phyloP scores from a whole-genome alignment of 2,797 vertebrate species.

The Hybognathus amarus region DNA sequence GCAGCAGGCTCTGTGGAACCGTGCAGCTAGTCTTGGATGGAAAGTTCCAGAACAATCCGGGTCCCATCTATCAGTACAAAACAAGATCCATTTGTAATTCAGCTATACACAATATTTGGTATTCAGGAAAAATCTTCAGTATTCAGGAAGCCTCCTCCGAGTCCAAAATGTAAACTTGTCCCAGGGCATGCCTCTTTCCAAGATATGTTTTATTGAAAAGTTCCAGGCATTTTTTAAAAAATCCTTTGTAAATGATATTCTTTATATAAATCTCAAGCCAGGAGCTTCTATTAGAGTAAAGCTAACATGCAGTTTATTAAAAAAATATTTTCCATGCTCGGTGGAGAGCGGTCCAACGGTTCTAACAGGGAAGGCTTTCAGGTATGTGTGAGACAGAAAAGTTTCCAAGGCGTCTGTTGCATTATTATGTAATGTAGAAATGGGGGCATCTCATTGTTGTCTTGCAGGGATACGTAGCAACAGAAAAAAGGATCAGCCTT shows the following conservation, averaged over 20 bases:
- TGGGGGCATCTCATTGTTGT: slow-evolving; percentile 32
- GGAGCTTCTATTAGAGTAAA: slow-evolving; percentile 14
- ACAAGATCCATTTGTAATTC: slow-evolving; percentile 62
- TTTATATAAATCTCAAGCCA: slow-evolving; percentile 17
- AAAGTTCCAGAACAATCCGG: slow-evolving; percentile 81
- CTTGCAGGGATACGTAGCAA: slow-evolving; percentile 8
- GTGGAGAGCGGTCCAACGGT: slow-evolving; percentile 22
- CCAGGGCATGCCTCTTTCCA: slow-evolving; percentile 2
- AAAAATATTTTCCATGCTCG: slow-evolving; percentile 22
- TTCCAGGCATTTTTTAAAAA: background rate
- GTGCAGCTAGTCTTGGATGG: slow-evolving; percentile 77
- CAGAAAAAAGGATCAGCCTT: background rate
- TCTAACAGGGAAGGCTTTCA: slow-evolving; percentile 28
- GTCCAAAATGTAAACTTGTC: slow-evolving; percentile 12
- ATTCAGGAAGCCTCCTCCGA: slow-evolving; percentile 7
- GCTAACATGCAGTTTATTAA: slow-evolving; percentile 26
- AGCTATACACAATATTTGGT: slow-evolving; percentile 43
- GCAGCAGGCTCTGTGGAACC: slow-evolving; percentile 79
- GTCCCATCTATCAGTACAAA: slow-evolving; percentile 78
- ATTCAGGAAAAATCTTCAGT: slow-evolving; percentile 23
- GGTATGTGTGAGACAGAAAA: slow-evolving; percentile 33
- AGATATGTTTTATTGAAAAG: slow-evolving; percentile 11
- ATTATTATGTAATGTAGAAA: slow-evolving; percentile 56
- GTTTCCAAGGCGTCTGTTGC: slow-evolving; percentile 60
- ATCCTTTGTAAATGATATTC: slow-evolving; percentile 43